Conservation (phyloP, 2,888 invertebrate species). For the Temnothorax unifasciatus region DNA sequence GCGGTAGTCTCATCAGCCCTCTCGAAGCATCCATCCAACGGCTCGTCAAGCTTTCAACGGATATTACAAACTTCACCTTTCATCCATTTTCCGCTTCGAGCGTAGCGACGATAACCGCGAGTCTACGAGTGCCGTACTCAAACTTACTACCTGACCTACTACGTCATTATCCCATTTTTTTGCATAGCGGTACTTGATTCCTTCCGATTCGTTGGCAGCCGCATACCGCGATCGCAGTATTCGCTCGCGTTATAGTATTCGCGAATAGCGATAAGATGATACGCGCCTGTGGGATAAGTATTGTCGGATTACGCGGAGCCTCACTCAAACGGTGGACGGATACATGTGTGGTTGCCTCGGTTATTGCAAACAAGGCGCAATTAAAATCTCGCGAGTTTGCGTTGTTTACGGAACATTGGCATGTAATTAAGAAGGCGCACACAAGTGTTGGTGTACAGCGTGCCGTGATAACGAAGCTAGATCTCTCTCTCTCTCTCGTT, state of each 20-base stretch:
- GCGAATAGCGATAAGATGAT: not conserved
- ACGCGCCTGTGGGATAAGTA: not conserved
- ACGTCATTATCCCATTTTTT: conserved; percentile 39
- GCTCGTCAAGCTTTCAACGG: conserved; percentile 74
- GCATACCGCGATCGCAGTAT: conserved; percentile 29
- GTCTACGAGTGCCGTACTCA: conserved; percentile 31
- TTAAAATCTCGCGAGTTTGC: conserved; percentile 75
- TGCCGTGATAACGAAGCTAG: conserved; percentile 23
- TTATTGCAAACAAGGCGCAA: conserved; percentile 67
- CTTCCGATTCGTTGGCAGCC: conserved; percentile 49
- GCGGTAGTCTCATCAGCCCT: conserved; percentile 64
- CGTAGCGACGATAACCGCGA: conserved; percentile 59
- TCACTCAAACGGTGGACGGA: not conserved
- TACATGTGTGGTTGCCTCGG: not conserved
- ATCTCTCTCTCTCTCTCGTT: not conserved
- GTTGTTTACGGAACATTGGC: conserved; percentile 70
- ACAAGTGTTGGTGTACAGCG: not conserved
- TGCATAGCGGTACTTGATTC: conserved; percentile 36
- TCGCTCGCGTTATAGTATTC: not conserved
- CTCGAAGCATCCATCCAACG: conserved; percentile 73
- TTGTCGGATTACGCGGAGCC: not conserved
- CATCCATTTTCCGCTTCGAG: conserved; percentile 68
- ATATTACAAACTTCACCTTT: conserved; percentile 76
- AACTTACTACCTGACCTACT: conserved; percentile 21
- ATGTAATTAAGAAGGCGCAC: conserved; percentile 64